These are phyloP conservation scores for Acestrorhynchus altus DNA, from an alignment of 2,797 vertebrate genomes.

Conservation along the genomic window DNA sequence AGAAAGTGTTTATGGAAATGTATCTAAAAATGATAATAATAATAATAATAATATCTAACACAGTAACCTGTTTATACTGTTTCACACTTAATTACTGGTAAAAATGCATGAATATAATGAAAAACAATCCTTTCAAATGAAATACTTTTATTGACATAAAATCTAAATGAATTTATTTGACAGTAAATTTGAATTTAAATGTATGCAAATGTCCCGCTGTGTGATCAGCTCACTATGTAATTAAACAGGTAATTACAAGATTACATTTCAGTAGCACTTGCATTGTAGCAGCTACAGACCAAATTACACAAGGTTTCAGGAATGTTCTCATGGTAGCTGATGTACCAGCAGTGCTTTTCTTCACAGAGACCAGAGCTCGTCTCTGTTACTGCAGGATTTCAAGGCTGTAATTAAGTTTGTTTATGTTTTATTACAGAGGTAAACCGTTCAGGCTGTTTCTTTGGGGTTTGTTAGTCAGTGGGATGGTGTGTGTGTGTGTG, in stretches of 20 bases:
- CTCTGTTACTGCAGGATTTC: constrained; percentile 12
- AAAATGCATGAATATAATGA: too few relatives aligned
- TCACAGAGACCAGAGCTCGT: not conserved
- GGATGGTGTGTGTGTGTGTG: constrained; percentile 63
- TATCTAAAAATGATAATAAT: too few relatives aligned
- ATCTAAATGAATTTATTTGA: too few relatives aligned
- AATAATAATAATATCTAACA: too few relatives aligned
- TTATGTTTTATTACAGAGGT: constrained; percentile 25
- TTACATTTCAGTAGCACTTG: not conserved
- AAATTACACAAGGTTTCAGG: constrained; percentile 1
- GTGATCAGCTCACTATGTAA: not conserved
- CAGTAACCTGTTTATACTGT: too few relatives aligned
- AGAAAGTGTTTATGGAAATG: too few relatives aligned
- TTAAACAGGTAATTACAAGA: not conserved
- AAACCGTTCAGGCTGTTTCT: constrained; percentile 58
- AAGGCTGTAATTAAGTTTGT: constrained; percentile 26
- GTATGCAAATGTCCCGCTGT: not conserved
- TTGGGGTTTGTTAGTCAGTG: constrained; percentile 40
- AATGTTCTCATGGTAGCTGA: not conserved
- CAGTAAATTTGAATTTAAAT: too few relatives aligned
- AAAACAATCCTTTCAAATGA: too few relatives aligned
- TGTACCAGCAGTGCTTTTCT: constrained; percentile 14
- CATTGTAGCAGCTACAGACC: not conserved
- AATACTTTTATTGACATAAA: too few relatives aligned
- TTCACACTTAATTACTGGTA: too few relatives aligned